Percentiles rank a stretch among this genome's conserved stretches.
Evolutionary conservation across 2,797 vertebrate species (phyloP).

Genomic region (Zalophus californianus): DNA sequence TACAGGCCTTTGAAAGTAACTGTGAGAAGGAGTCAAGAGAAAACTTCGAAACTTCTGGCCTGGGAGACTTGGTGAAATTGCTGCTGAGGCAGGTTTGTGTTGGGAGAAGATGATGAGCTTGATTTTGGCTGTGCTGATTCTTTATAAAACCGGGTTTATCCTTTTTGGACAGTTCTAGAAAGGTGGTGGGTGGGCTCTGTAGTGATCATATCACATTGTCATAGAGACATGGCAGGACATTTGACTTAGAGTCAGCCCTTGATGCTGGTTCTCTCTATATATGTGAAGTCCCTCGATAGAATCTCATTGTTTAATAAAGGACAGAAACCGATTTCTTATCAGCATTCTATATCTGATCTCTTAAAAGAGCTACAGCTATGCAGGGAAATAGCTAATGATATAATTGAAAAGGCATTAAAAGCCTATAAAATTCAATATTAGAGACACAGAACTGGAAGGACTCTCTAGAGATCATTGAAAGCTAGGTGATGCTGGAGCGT

Average conservation of each 20-base stretch:
- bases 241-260: background rate
- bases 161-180: background rate
- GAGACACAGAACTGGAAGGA: slow-evolving; percentile 58
- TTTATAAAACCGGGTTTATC: background rate
- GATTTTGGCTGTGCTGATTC: background rate
- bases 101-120: background rate
- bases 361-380: slow-evolving; percentile 4
- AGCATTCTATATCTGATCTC: slow-evolving; percentile 59
- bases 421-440: slow-evolving; percentile 60
- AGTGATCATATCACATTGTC: background rate
- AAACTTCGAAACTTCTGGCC: background rate
- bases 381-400: slow-evolving; percentile 59
- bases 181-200: background rate
- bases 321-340: slow-evolving; percentile 65
- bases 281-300: slow-evolving; percentile 48
- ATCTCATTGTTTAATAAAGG: slow-evolving; percentile 51
- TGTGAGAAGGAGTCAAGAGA: background rate
- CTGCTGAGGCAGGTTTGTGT: background rate
- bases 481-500: background rate
- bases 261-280: background rate
- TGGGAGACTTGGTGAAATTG: background rate
- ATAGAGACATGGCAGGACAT: background rate
- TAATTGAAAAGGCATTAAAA: slow-evolving; percentile 60
- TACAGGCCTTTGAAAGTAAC: background rate
- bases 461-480: slow-evolving; percentile 55